Evolutionary conservation across 2,888 invertebrate genomes (phyloP), one percentile per base, ranked within the genome.

Genomic region (Xanthorhoe designata): DNA sequence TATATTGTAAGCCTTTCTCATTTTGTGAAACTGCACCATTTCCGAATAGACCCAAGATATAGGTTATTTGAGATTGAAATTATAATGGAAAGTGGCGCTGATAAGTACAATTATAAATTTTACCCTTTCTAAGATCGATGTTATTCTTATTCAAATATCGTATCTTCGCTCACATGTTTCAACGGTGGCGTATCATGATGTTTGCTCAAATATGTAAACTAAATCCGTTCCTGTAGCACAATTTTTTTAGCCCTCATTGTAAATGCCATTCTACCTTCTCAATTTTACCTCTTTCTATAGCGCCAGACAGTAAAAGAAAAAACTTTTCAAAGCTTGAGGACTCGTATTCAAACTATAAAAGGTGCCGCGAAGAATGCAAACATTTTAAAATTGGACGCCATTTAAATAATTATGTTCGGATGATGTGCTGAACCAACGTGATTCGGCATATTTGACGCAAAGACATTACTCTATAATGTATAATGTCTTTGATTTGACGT

Each of bases 141-240:
- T 47, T 47, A 47, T 15, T 47, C 17, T 45, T 45, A 13, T 15
- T 32, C 32, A 32, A 32, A 32, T 32, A 32, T 32, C 32, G 15
- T 47, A 51, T 32, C 18, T 53, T 32, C 17, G 47, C 51, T 55
- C 59, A 60, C 59, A 45, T 71, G 55, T 69, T 69, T 24, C 24
- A 24, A 58, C 58, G 69, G 49, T 75, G 65, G 49, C 64, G 49
- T 66, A 68, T 61, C 58, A 58, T 58, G 55, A 66, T 70, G 74
- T 78, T 86, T 88, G 88, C 89, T 89, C 89, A 89, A 89, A 78
- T 79, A 77, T 71, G 73, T 78, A 78, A 86, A 85, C 79, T 75
- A 73, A 82, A 69, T 87, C 85, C 87, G 86, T 87, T 88, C 87
- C 83, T 82, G 77, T 75, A 61, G 84, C 81, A 85, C 82, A 85